Base-by-base conservation (phyloP, 2,113 vertebrate species). In the Pampusana beccarii region DNA sequence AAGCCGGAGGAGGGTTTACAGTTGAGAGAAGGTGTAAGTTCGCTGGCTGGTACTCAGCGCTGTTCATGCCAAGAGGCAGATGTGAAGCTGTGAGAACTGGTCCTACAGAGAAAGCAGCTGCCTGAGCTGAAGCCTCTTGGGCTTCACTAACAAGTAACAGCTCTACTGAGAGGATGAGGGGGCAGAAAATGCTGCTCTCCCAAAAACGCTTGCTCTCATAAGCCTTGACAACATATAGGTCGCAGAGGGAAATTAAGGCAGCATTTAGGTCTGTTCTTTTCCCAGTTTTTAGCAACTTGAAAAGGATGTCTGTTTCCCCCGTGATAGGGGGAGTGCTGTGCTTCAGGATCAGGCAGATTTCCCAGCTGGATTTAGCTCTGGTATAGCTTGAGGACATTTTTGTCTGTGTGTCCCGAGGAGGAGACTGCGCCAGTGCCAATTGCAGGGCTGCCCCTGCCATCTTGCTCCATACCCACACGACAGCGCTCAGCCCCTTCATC, bases 21-120 rank as follows among this genome's bases (percentile, higher is more conserved):
- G 58, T 5, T 16, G n/a, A 86, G 51, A 69, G 88, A 94, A 91
- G 83, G 90, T 92, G 61, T 84, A 73, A 46, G 77, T 87, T 50
- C 56, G 9, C 61, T 72, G 77, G 64, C 34, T 95, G 94, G 84
- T 97, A 17, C 83, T 86, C 80, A 79, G 71, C 74, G 26, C 42
- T 38, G 28, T 60, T 96, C 5, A 1, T 90, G 86, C 95, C 84
- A 91, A 31, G 81, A 83, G 56, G 62, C 91, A 91, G 92, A 78
- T 81, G 78, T 36, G 50, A 57, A 71, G 58, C 80, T 84, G 66
- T 91, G 95, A 82, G 94, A 93, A 86, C 48, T 36, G 88, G 67
- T 88, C 70, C 84, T 69, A 66, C 61, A 75, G 94, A 88, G 86
- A 91, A 69, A 61, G 67, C 90, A 93, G 92, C 84, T 90, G 67